Percentiles rank a stretch among this genome's conserved stretches.
Conservation (phyloP, 2,888 invertebrate genomes). For the Heteropelma amictum region DNA sequence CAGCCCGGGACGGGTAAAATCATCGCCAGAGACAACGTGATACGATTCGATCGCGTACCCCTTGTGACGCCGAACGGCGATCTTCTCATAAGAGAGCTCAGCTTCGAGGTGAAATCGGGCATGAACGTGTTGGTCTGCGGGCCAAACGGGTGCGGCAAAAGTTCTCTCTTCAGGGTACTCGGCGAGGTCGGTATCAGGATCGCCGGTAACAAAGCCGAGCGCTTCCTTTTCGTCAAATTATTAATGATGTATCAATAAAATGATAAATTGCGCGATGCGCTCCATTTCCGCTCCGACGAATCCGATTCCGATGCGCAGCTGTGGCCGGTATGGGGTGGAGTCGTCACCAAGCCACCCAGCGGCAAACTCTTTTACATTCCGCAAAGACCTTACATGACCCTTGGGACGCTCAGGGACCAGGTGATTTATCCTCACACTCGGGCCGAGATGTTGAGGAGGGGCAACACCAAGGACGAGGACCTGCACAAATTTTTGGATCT, state of each 20-base stretch:
- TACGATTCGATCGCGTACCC: conserved; percentile 95
- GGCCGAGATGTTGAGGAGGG: conserved; percentile 89
- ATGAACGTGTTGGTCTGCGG: conserved; percentile 99
- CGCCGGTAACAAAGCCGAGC: neutral
- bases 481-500: conserved; percentile 87
- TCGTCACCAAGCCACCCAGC: conserved; percentile 95
- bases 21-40: conserved; percentile 91
- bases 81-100: conserved; percentile 91
- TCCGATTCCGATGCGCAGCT: conserved; percentile 78
- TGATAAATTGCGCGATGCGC: neutral
- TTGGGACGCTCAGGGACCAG: conserved; percentile 96
- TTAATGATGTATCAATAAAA: neutral
- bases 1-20: conserved; percentile 88
- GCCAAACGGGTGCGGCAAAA: conserved; percentile 99
- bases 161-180: conserved; percentile 96
- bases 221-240: neutral
- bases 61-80: conserved; percentile 99
- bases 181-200: conserved; percentile 83
- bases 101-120: conserved; percentile 95
- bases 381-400: conserved; percentile 98
- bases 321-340: conserved; percentile 98
- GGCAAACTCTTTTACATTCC: conserved; percentile 98
- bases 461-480: conserved; percentile 86
- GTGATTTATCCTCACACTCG: conserved; percentile 96
- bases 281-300: neutral